Conservation (phyloP, 2,888 invertebrate genomes). For the Marronus borbonicus region DNA sequence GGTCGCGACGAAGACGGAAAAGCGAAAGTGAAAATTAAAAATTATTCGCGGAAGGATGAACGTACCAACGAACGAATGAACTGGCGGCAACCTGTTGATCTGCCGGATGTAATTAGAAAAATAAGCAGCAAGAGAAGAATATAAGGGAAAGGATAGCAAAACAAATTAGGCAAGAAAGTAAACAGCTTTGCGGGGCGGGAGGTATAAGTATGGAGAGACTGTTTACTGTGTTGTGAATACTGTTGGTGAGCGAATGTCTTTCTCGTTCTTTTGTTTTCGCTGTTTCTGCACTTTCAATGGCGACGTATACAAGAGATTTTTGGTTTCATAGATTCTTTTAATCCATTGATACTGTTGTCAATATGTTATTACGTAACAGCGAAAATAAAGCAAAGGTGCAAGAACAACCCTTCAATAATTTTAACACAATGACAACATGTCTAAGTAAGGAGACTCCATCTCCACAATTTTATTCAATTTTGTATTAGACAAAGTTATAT, state of each 20-base stretch:
- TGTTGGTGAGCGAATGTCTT: background rate
- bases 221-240: constrained; percentile 28
- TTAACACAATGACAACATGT: too few relatives aligned
- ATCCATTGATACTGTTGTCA: too few relatives aligned
- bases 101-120: constrained; percentile 54
- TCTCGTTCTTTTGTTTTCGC: too few relatives aligned
- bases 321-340: too few relatives aligned
- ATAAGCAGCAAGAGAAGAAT: constrained; percentile 52
- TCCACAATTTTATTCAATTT: too few relatives aligned
- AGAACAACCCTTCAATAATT: too few relatives aligned
- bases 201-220: background rate
- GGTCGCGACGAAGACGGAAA: constrained; percentile 12
- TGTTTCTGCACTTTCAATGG: too few relatives aligned
- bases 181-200: constrained; percentile 63
- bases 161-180: constrained; percentile 68
- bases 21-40: constrained; percentile 60
- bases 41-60: constrained; percentile 59
- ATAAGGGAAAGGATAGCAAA: constrained; percentile 63
- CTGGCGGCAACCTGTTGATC: constrained; percentile 61
- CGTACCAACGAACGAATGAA: constrained; percentile 48
- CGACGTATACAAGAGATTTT: too few relatives aligned
- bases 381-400: too few relatives aligned
- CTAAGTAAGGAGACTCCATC: too few relatives aligned
- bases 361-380: too few relatives aligned
- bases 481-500: too few relatives aligned